phyloP scores from a whole-genome alignment of 1,140 invertebrate genomes.

The Drosophila elegans region DNA sequence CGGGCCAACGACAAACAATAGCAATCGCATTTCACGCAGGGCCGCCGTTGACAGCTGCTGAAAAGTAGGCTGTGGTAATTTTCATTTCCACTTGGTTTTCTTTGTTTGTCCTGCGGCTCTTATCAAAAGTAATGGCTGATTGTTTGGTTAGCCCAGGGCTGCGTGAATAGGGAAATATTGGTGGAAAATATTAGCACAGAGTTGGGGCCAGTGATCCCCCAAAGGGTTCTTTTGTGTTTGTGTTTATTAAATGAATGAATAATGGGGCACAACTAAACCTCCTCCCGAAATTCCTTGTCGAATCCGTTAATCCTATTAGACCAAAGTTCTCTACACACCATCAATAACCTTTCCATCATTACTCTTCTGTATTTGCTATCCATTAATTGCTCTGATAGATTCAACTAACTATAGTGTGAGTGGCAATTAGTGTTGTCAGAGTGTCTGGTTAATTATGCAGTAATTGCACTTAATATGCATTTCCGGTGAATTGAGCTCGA shows the following conservation, averaged over 20 bases:
- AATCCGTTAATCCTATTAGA: slow-evolving; percentile 11
- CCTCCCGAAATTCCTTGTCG: not conserved
- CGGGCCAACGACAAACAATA: slow-evolving; percentile 36
- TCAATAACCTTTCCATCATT: slow-evolving; percentile 1
- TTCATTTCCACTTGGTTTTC: slow-evolving; percentile 43
- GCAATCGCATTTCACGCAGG: slow-evolving; percentile 52
- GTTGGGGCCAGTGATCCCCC: slow-evolving; percentile 5
- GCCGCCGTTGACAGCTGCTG: slow-evolving; percentile 55
- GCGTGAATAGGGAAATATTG: slow-evolving; percentile 26
- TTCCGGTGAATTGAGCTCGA: slow-evolving; percentile 63
- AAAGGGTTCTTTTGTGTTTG: slow-evolving; percentile 20
- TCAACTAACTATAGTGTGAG: slow-evolving; percentile 3
- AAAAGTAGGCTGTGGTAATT: slow-evolving; percentile 71
- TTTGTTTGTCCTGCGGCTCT: slow-evolving; percentile 40
- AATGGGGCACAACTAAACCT: slow-evolving; percentile 3
- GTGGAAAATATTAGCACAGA: slow-evolving; percentile 36
- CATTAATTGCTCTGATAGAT: slow-evolving; percentile 2
- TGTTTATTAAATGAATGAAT: slow-evolving; percentile 24
- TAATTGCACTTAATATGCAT: slow-evolving; percentile 77
- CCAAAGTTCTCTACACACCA: not conserved
- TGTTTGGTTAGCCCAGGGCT: slow-evolving; percentile 33
- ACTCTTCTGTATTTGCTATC: not conserved
- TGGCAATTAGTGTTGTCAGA: slow-evolving; percentile 54
- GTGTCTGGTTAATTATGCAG: slow-evolving; percentile 74
- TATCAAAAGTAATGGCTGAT: slow-evolving; percentile 39